Base-by-base conservation (phyloP, 2,797 vertebrate genomes). In the Gastrophryne carolinensis region DNA sequence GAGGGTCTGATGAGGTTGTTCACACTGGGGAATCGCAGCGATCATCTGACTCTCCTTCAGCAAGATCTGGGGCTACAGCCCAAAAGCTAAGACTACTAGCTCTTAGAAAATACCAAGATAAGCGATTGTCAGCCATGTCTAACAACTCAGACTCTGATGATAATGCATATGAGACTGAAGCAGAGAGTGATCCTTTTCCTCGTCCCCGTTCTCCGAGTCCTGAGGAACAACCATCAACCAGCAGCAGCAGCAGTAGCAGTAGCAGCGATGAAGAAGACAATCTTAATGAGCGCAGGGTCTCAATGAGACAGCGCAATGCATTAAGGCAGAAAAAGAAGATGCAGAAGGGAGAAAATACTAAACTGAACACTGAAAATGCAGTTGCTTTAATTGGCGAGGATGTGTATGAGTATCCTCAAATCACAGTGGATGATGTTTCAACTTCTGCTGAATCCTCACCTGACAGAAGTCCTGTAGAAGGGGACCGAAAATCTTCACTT, bases 61-160 rank as follows among this genome's bases (percentile, higher is more conserved):
- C 82, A 0, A 93, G 93, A 72, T 91, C 88, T 53, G 88, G 90
- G 0, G 12, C 85, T 32, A 82, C 81, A 32, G 87, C 89, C 19
- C 91, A 92, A 75, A 91, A 93, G 64, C 88, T 92, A 73, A 86
- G 89, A 57, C 82, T 92, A 12, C 91, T 89, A 29, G 89, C 90
- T 0, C 81, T 92, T 65, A 81, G 89, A 13, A 87, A 90, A 29
- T 92, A 91, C 29, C 93, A 93, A 76, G 95, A 97, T 0, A 92
- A 93, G 27, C 94, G 95, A 77, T 90, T 96, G n/a, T 80, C 94
- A 80, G 91, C 94, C 52, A 89, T 96, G 67, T 94, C 92, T 27
- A 96, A 97, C n/a, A 95, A 97, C 77, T 96, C 96, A 26, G 91
- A 93, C 75, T 98, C 98, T 0, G 96, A 98, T 82, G 98, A 98